Base-by-base conservation (phyloP, 2,888 invertebrate genomes). In the Drosophila atripex region DNA sequence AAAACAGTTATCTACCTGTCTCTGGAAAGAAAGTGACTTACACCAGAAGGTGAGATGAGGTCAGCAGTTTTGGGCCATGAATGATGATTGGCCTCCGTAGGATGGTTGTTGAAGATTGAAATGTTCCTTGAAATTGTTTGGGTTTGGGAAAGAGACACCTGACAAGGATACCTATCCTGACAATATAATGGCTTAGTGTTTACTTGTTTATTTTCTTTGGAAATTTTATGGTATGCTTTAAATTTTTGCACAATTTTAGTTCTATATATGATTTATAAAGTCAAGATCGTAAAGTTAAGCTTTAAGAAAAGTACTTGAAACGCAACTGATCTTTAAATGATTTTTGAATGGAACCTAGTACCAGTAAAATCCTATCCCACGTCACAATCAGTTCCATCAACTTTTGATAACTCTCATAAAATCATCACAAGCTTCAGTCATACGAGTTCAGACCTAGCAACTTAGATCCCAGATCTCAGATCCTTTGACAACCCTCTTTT, bases 51-150 rank as follows among this genome's bases (percentile, higher is more conserved):
- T 58, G 65, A 21, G 57, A 83, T 82, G 82, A 86, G 61, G 69
- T 86, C 80, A 86, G 82, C 86, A 80, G 32, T 71, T 76, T 80
- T 55, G 64, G 59, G 54, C 41, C 73, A 58, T 71, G 71, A 77
- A 61, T 61, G 59, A 72, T 77, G 70, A 32, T 65, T 60, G 66
- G 35, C 50, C 14, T 53, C 52, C 23, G 23, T 45, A 38, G 50
- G 18, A 28, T 21, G 55, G 16, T 30, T 16, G 28, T 25, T 55
- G 25, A 45, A 63, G 73, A 86, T 82, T 86, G 76, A 82, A 72
- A 77, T 76, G 80, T 86, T 76, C 54, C 61, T 41, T 58, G 46
- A 70, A 75, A 75, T 83, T 28, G 47, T 60, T 58, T 16, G 16
- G 16, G 41, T 12, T 11, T 0, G 25, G n/a, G n/a, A 51, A 46